Evolutionary conservation across 2,797 vertebrate genomes (phyloP).

Genomic region (Amblyopsis hoosieri): DNA sequence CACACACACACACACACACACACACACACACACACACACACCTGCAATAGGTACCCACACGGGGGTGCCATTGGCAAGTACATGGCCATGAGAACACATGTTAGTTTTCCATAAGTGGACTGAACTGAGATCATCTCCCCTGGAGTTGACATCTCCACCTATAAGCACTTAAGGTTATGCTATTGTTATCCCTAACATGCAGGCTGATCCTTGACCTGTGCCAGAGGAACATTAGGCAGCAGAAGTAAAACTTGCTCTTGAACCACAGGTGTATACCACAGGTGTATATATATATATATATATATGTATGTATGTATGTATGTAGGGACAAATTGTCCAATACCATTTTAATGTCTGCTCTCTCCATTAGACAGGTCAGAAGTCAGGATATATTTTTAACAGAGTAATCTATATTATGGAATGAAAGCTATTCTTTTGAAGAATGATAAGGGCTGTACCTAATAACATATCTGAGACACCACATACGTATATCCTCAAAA

Average conservation of each 20-base stretch:
- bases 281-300: constrained; percentile 31
- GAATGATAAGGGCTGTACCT: no score
- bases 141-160: constrained; percentile 3
- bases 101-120: constrained; percentile 41
- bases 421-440: constrained; percentile 23
- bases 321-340: constrained; percentile 31
- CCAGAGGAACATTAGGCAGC: constrained; percentile 46
- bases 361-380: constrained; percentile 41
- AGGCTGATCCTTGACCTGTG: constrained; percentile 51
- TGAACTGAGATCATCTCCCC: constrained; percentile 46
- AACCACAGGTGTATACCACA: constrained; percentile 45
- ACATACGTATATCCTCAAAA: no score
- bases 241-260: constrained; percentile 31
- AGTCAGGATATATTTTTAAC: constrained; percentile 30
- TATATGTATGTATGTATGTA: neutral
- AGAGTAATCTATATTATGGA: constrained; percentile 21
- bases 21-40: constrained; percentile 63
- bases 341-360: constrained; percentile 22
- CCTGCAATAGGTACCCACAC: constrained; percentile 61
- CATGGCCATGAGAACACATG: constrained; percentile 51
- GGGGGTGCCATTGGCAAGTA: constrained; percentile 63
- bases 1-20: constrained; percentile 65
- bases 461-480: no score
- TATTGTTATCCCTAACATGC: neutral
- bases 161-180: neutral